Evolutionary conservation across 2,113 vertebrate genomes (phyloP).

Genomic region (Gulo gulo): DNA sequence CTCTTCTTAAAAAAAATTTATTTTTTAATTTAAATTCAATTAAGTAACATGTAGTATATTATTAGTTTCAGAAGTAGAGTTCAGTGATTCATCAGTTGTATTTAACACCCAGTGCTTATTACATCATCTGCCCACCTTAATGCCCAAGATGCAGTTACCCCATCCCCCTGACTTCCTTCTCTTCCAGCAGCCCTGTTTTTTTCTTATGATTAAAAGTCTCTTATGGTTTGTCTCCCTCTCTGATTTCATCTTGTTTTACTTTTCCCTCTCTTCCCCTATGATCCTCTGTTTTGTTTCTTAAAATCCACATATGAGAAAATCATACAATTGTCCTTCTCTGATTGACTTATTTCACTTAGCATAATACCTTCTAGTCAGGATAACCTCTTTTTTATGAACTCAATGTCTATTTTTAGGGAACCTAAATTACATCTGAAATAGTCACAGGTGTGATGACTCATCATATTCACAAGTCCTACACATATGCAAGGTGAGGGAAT

Average conservation of each 20-base stretch:
- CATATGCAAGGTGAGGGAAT: not conserved
- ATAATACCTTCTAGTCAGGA: not conserved
- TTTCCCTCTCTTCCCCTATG: not conserved
- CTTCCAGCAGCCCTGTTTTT: not conserved
- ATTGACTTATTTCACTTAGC: not conserved
- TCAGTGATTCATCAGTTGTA: not conserved
- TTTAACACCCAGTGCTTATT: not conserved
- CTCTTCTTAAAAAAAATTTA: not conserved
- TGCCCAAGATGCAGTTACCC: not conserved
- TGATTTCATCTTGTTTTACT: not conserved
- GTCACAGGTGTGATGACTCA: not conserved
- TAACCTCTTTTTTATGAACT: not conserved
- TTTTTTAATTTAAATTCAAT: not conserved
- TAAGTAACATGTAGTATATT: not conserved
- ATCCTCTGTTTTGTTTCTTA: not conserved
- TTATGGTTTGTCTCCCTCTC: not conserved
- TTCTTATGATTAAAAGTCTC: not conserved
- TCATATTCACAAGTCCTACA: not conserved
- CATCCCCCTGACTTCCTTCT: not conserved
- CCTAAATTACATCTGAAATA: not conserved
- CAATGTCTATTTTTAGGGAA: not conserved
- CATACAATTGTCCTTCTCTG: not conserved
- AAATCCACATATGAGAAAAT: not conserved
- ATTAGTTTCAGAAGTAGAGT: not conserved
- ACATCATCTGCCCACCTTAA: not conserved